Conservation (phyloP, 2,113 vertebrate species). For the Mola mola region DNA sequence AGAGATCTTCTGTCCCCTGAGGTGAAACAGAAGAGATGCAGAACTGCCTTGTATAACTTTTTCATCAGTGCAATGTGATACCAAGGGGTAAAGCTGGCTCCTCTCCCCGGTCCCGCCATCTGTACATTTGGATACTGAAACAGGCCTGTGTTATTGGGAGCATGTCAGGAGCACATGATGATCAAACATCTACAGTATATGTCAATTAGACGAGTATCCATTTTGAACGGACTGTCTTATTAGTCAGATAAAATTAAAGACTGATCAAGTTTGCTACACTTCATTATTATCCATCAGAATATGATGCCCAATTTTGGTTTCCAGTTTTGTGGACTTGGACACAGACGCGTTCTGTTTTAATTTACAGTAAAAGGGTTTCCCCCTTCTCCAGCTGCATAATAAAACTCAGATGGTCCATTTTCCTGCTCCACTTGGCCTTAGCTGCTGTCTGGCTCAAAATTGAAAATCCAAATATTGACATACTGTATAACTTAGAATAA, state of each 20-base stretch:
- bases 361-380: background rate
- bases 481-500: too few species aligned
- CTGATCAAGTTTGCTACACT: too few species aligned
- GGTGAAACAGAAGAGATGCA: constrained; percentile 47
- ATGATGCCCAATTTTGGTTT: too few species aligned
- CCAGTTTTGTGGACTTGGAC: background rate
- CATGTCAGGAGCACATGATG: constrained; percentile 14
- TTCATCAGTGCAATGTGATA: constrained; percentile 63
- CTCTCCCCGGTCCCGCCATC: constrained; percentile 54
- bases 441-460: constrained; percentile 20
- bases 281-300: too few species aligned
- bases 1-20: constrained; percentile 35
- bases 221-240: background rate
- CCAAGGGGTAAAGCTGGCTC: constrained; percentile 58
- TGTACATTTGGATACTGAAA: constrained; percentile 48
- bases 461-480: constrained; percentile 21
- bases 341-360: too few species aligned
- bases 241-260: background rate
- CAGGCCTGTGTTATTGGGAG: constrained; percentile 18
- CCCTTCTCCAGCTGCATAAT: constrained; percentile 12
- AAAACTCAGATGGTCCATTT: constrained; percentile 22
- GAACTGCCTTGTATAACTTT: constrained; percentile 56
- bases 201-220: background rate
- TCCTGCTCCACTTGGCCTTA: constrained; percentile 30
- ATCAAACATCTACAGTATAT: constrained; percentile 17